Base-by-base conservation (phyloP, 2,888 invertebrate genomes). In the Amphipyra berbera region DNA sequence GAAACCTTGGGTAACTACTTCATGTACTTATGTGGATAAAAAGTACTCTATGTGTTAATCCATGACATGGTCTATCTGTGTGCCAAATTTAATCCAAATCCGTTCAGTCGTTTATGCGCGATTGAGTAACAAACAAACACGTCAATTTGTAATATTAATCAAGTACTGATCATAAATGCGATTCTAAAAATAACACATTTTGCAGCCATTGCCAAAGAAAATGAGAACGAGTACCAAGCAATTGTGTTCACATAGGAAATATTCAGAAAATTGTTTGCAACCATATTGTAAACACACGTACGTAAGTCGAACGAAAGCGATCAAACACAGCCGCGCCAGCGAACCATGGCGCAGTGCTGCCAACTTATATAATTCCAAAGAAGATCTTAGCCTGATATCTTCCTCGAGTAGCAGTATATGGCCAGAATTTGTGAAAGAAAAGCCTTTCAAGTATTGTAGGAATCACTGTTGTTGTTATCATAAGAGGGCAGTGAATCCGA, bases 401-500 rank as follows among this genome's bases (percentile, higher is more conserved):
- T 75, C 76, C 0, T 68, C 65, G 5, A 56, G 62, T 14, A 74
- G 69, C 38, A 85, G 78, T 38, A 60, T 81, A 60, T 83, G 87
- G 83, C 82, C 83, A 9, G 71, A 77, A 2, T 62, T 73, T 62
- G 65, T 63, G n/a, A 60, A 52, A 38, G 67, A 79, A 44, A 59
- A 49, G 27, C 40, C 46, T 37, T 41, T 61, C 2, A 61, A 64
- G 15, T 14, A 9, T 30, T 61, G 56, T 15, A 55, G 41, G 41
- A 48, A 58, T 50, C 57, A 61, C 37, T 82, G 78, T 66, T 73
- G 68, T 55, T 84, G 83, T 71, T 80, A 85, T 67, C 74, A 82
- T 21, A 78, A 70, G 37, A 83, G 75, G 66, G 79, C 86, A 6
- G 65, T 82, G 14, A 88, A 88, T 60, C 91, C 92, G 1, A 90